These are phyloP conservation scores for Saccostrea echinata DNA, from an alignment of 1,140 invertebrate genomes.

Conservation along the genomic window DNA sequence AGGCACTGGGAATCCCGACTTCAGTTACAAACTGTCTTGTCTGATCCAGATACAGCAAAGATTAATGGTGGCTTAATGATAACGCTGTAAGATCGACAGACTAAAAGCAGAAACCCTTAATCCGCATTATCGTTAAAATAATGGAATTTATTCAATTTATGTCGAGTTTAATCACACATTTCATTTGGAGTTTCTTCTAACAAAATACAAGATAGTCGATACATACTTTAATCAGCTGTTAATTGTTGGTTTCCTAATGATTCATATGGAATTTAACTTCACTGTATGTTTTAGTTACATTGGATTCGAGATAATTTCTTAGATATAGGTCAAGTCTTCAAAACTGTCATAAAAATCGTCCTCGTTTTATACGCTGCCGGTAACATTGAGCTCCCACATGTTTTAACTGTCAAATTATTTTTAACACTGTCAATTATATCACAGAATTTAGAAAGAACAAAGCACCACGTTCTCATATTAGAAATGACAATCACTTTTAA, in stretches of 20 bases:
- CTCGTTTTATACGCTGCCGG: too few species aligned
- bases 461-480: too few species aligned
- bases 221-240: too few species aligned
- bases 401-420: too few species aligned
- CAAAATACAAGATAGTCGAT: background rate
- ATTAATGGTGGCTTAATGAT: background rate
- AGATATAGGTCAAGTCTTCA: too few species aligned
- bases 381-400: too few species aligned
- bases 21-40: background rate
- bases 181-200: background rate
- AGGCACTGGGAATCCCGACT: background rate
- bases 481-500: too few species aligned
- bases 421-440: too few species aligned
- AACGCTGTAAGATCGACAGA: background rate
- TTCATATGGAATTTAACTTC: background rate
- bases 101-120: slow-evolving; percentile 3
- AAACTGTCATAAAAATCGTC: too few species aligned
- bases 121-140: slow-evolving; percentile 5
- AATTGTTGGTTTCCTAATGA: background rate
- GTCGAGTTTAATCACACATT: background rate
- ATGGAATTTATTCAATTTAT: slow-evolving; percentile 14
- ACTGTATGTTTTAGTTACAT: background rate
- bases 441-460: too few species aligned
- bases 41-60: background rate
- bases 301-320: background rate